These are phyloP conservation scores for Tipula vernalis DNA, from an alignment of 2,888 invertebrate genomes.

Conservation along the genomic window DNA sequence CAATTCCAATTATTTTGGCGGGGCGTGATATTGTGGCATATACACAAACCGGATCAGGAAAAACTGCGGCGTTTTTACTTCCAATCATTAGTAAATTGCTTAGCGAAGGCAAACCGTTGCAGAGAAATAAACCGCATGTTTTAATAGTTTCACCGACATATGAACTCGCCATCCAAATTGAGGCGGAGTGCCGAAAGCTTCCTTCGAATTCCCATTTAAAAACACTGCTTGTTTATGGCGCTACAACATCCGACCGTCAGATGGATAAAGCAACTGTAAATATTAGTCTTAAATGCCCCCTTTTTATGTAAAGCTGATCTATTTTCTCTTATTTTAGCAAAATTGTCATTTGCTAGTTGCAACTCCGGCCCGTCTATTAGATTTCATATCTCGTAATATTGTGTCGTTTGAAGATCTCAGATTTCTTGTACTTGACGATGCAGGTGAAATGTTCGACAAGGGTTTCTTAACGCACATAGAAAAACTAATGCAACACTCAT, in stretches of 20 bases:
- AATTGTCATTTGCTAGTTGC: conserved; percentile 96
- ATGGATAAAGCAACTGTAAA: conserved; percentile 42
- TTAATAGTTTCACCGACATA: conserved; percentile 84
- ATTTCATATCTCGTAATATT: conserved; percentile 86
- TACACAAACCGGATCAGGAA: conserved; percentile 96
- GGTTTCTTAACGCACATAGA: conserved; percentile 95
- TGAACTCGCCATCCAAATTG: conserved; percentile 82
- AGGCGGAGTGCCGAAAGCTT: conserved; percentile 73
- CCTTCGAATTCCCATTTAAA: conserved; percentile 60
- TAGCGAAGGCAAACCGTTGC: conserved; percentile 40
- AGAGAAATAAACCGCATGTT: conserved; percentile 59
- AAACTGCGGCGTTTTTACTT: conserved; percentile 89
- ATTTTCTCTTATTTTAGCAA: conserved; percentile 31
- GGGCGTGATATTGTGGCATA: conserved; percentile 92
- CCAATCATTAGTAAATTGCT: conserved; percentile 72
- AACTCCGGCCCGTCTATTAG: conserved; percentile 94
- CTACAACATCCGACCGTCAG: conserved; percentile 64
- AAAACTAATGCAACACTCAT: conserved; percentile 61
- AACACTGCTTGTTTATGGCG: conserved; percentile 71
- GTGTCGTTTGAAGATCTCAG: conserved; percentile 79
- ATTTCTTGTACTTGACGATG: conserved; percentile 93
- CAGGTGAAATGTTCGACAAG: conserved; percentile 99
- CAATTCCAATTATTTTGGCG: conserved; percentile 68
- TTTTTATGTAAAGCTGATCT: not conserved
- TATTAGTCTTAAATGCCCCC: conserved; percentile 11